Conservation (phyloP, 2,888 invertebrate species). For the Altica lythri region DNA sequence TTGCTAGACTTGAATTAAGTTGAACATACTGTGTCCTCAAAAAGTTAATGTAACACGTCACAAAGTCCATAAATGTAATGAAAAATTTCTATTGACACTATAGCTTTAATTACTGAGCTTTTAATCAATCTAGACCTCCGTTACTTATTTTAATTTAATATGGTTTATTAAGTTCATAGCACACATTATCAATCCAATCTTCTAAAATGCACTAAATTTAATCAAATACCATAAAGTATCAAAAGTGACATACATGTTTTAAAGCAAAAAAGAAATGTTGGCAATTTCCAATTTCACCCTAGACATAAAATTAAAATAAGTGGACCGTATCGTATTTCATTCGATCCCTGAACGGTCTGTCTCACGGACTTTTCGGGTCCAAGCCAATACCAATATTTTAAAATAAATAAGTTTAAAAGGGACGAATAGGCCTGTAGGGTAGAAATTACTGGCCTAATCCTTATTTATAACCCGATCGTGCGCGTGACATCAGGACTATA, state of each 20-base stretch:
- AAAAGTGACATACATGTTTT: conserved; percentile 29
- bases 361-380: conserved; percentile 41
- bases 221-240: conserved; percentile 35
- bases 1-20: no score
- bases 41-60: no score
- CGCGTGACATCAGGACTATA: conserved; percentile 47
- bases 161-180: no score
- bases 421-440: conserved; percentile 56
- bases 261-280: conserved; percentile 29
- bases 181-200: no score
- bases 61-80: no score
- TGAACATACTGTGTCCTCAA: no score
- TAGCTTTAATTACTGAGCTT: no score
- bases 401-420: conserved; percentile 59
- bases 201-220: conserved; percentile 32
- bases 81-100: no score
- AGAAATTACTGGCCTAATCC: conserved; percentile 58
- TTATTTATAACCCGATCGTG: conserved; percentile 58
- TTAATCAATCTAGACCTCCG: no score
- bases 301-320: conserved; percentile 59
- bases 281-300: conserved; percentile 44
- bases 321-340: conserved; percentile 56
- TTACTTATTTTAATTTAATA: no score
- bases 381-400: conserved; percentile 57
- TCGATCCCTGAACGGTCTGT: conserved; percentile 42